These are phyloP conservation scores for Frieseomelitta varia DNA, from an alignment of 1,140 invertebrate species.

Conservation along the genomic window DNA sequence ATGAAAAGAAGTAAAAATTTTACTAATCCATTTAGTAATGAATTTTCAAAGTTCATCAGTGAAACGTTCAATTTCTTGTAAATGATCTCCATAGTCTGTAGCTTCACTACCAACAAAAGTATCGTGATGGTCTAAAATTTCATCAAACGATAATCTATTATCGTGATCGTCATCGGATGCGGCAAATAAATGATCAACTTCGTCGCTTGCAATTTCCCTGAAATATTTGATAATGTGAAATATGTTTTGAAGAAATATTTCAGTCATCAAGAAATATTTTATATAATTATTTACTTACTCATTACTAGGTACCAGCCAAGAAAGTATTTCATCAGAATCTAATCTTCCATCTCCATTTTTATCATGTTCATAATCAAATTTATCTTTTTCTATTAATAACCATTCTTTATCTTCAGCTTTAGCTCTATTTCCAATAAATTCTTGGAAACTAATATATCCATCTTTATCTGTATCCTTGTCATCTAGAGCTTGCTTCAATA, in stretches of 20 bases:
- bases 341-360: conserved; percentile 93
- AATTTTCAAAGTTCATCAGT: conserved; percentile 89
- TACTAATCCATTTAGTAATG: background rate
- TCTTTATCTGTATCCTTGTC: conserved; percentile 94
- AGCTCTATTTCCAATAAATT: conserved; percentile 91
- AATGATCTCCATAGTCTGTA: conserved; percentile 96
- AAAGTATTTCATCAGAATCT: conserved; percentile 89
- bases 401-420: conserved; percentile 90
- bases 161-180: conserved; percentile 95
- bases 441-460: conserved; percentile 91
- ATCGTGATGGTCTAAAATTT: conserved; percentile 94
- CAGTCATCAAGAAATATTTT: conserved; percentile 15
- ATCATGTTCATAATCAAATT: conserved; percentile 95
- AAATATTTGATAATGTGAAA: conserved; percentile 42
- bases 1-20: conserved; percentile 34
- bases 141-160: conserved; percentile 90
- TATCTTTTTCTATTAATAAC: conserved; percentile 92
- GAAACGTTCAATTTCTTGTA: conserved; percentile 91
- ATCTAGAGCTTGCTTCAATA: conserved; percentile 91
- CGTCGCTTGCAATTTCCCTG: conserved; percentile 93
- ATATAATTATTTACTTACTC: conserved; percentile 84
- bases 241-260: conserved; percentile 7
- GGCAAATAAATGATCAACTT: conserved; percentile 95
- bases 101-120: conserved; percentile 98
- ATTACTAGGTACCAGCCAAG: conserved; percentile 96